phyloP scores from a whole-genome alignment of 1,140 invertebrate genomes.

The Xylocopa sonorina region DNA sequence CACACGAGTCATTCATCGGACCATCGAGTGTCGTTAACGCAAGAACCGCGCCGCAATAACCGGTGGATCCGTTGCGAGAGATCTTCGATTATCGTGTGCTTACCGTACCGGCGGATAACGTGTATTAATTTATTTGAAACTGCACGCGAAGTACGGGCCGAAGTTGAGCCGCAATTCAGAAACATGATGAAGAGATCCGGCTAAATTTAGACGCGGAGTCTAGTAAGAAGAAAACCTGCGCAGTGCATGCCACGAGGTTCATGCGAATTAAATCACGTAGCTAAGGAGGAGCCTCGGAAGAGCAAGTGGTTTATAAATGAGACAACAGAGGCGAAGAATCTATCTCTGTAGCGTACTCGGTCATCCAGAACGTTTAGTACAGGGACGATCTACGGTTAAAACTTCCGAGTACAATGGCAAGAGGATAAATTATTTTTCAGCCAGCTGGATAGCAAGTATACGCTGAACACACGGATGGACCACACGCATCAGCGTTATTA shows the following conservation, averaged over 20 bases:
- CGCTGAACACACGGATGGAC: too few species aligned
- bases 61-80: background rate
- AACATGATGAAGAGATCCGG: background rate
- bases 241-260: background rate
- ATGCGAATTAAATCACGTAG: background rate
- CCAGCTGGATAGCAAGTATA: background rate
- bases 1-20: conserved; percentile 39
- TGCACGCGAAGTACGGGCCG: background rate
- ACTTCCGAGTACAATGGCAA: background rate
- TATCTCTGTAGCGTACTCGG: background rate
- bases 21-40: background rate
- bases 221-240: background rate
- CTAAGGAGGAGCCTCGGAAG: background rate
- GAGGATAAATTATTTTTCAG: background rate
- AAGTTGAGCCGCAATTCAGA: background rate
- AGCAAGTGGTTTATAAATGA: conserved; percentile 7
- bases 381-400: background rate
- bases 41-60: background rate
- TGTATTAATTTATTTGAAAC: too few species aligned
- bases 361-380: background rate
- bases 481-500: too few species aligned
- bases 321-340: background rate
- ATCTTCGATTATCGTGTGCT: background rate
- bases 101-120: background rate
- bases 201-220: background rate